Evolutionary conservation across 2,797 vertebrate species (phyloP), one percentile per base, ranked within the genome.

Genomic region (Graptemys geographica): DNA sequence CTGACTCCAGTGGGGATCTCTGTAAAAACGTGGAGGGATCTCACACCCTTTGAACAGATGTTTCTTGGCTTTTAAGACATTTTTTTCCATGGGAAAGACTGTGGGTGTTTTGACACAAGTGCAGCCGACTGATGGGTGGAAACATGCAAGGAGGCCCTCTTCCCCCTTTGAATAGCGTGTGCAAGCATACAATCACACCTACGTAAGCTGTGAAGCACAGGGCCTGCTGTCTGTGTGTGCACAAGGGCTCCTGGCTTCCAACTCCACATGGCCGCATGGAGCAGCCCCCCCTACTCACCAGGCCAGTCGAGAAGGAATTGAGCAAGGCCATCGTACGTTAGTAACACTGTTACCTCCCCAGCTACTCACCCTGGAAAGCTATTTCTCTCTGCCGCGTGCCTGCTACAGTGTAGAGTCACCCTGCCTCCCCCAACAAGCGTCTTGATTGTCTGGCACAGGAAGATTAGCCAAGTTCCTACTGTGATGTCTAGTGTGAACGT

Each of bases 41-140:
- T 78, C 80, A 88, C 80, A 87, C 82, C 47, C 74, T 81, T 88
- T 96, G 72, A 96, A 84, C 93, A 96, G 90, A 91, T 94, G 87
- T 88, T 93, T 80, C 84, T 80, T 86, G 52, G 87, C 69, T 96
- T 93, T 88, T 74, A 84, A 59, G 81, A 76, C 55, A 86, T 49
- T 13, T 93, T n/a, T 8, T 95, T 41, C 59, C 83, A 31, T 18
- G 59, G 72, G 81, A 65, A 82, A 49, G 37, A 49, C 23, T 57
- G n/a, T 57, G 72, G 62, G 62, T 91, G n/a, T 9, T 94, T 76
- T 80, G 84, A 82, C 44, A 44, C 16, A 49, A 69, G 41, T 27
- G 44, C 25, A 65, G 55, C 31, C 90, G 51, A 8, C 8, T 10
- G 62, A 28, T 9, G 7, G 5, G 69, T n/a, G 74, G n/a, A 87